phyloP scores from a whole-genome alignment of 2,888 invertebrate species.

The Prenolepis imparis region DNA sequence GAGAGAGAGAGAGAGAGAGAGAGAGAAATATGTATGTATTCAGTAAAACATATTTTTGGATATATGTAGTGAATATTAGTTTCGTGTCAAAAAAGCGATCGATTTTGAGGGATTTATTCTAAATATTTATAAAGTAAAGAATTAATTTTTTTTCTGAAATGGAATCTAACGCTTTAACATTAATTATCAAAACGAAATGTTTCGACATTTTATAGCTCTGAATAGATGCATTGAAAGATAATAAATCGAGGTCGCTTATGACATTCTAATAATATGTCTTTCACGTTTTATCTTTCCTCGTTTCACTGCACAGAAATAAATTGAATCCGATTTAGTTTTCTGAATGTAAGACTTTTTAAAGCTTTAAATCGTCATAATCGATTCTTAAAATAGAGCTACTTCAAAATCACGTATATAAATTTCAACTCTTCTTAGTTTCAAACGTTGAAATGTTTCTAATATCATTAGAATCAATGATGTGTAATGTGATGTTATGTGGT shows the following conservation, averaged over 20 bases:
- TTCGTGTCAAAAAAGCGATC: neutral
- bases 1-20: too few relatives aligned
- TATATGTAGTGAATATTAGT: neutral
- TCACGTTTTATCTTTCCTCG: constrained; percentile 16
- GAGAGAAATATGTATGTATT: neutral
- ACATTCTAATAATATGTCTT: constrained; percentile 57
- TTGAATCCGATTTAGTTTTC: neutral
- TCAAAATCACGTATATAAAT: neutral
- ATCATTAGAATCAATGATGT: neutral
- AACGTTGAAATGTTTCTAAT: neutral
- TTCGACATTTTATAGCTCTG: neutral
- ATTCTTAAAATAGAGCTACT: neutral
- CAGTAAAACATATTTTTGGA: neutral
- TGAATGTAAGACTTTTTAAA: neutral
- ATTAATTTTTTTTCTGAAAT: neutral
- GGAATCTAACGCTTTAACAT: neutral
- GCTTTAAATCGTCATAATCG: neutral
- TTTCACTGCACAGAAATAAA: neutral
- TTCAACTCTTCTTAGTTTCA: neutral
- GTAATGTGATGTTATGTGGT: too few relatives aligned
- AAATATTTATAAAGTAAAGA: neutral
- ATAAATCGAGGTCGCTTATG: constrained; percentile 53
- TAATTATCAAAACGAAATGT: neutral
- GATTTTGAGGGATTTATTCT: neutral
- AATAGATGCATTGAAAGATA: constrained; percentile 50